These are phyloP conservation scores for Labia minor DNA, from an alignment of 2,888 invertebrate genomes.

Conservation along the genomic window DNA sequence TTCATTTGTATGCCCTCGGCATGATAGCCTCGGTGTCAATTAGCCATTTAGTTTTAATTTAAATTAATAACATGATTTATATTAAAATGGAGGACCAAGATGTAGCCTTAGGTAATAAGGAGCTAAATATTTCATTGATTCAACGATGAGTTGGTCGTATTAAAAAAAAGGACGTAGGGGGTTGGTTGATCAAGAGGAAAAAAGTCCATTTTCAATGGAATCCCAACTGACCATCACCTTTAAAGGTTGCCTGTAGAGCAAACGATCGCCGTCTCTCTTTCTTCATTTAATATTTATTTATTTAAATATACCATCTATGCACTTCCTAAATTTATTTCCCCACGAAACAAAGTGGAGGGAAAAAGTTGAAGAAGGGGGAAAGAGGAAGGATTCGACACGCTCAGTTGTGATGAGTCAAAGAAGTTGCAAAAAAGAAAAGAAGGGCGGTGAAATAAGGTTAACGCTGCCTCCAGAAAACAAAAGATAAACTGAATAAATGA, in stretches of 20 bases:
- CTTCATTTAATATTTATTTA: too few species aligned
- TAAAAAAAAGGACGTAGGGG: background rate
- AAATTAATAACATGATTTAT: slow-evolving; percentile 13
- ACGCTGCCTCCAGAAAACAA: too few species aligned
- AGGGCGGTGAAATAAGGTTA: too few species aligned
- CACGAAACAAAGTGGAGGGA: too few species aligned
- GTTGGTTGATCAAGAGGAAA: background rate
- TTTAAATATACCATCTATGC: too few species aligned
- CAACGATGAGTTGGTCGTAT: background rate
- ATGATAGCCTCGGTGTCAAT: background rate
- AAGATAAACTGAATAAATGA: too few species aligned
- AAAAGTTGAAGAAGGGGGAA: too few species aligned
- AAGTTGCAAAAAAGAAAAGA: too few species aligned
- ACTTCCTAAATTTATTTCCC: too few species aligned
- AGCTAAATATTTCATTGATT: background rate
- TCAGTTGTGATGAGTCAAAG: too few species aligned
- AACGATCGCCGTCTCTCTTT: too few species aligned
- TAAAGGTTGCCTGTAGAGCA: background rate
- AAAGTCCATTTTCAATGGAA: background rate
- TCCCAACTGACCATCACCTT: slow-evolving; percentile 5
- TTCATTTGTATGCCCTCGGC: background rate
- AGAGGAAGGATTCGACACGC: too few species aligned
- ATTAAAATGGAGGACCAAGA: slow-evolving; percentile 7
- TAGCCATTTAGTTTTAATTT: slow-evolving; percentile 3
- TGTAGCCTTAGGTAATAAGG: background rate